phyloP scores from a whole-genome alignment of 1,140 invertebrate species.

The Periplaneta americana region DNA sequence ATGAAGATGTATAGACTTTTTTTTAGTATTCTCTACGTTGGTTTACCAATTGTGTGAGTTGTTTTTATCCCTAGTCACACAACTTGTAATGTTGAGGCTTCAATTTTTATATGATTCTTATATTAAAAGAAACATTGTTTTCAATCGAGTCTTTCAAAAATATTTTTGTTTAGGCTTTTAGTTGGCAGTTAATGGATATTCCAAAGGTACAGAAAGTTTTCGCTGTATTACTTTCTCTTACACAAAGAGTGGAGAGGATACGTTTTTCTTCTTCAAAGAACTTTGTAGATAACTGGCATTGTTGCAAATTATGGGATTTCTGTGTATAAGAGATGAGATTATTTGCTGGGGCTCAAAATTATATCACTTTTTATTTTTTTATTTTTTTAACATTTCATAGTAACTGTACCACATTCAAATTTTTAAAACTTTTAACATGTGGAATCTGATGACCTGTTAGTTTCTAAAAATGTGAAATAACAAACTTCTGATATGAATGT shows the following conservation, averaged over 20 bases:
- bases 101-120: background rate
- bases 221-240: background rate
- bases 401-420: background rate
- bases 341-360: background rate
- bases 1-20: background rate
- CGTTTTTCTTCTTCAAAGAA: too few relatives aligned
- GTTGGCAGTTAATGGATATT: background rate
- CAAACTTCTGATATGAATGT: too few relatives aligned
- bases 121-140: background rate
- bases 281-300: background rate
- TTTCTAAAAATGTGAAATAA: too few relatives aligned
- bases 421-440: background rate
- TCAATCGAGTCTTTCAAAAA: background rate
- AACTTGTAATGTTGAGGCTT: background rate
- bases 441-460: too few relatives aligned
- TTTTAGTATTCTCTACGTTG: background rate
- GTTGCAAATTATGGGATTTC: background rate
- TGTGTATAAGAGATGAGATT: background rate
- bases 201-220: background rate
- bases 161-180: background rate
- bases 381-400: background rate
- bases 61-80: background rate
- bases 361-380: background rate
- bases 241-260: too few relatives aligned
- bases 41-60: background rate